Base-by-base conservation (phyloP, 2,888 invertebrate genomes). In the Drosophila pegasa region DNA sequence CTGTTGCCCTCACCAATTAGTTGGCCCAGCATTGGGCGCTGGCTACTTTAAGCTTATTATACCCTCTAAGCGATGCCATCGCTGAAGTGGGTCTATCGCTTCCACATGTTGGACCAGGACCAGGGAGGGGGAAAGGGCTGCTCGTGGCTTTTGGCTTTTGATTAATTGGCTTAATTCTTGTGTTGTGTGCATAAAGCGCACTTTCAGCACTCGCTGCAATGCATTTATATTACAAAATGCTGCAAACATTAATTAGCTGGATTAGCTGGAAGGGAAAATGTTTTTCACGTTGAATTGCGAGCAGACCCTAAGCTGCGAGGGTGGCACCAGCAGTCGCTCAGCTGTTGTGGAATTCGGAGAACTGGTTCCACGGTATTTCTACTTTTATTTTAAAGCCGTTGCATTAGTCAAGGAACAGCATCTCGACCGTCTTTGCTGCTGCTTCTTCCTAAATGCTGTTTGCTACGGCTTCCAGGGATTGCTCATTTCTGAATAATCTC, bases 171-270 rank as follows among this genome's bases (percentile, higher is more conserved):
- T 22, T 51, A 14, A 25, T 50, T 47, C n/a, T 18, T 43, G 55
- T 56, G 56, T 40, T 41, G n/a, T 48, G 63, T 58, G 20, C 50
- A 48, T 40, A 37, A 47, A 47, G 40, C 43, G 41, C 5, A 50
- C 25, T 56, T 78, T 20, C 22, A 27, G 60, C 70, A 60, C 67
- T 68, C 64, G 68, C 61, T 71, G 75, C 71, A 68, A 33, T 55
- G 60, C 70, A 69, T 64, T 75, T 75, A 75, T 75, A 75, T 78
- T 79, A 55, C 59, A 47, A 78, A 78, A 85, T 75, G 66, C 54
- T 57, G 31, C 63, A 69, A 76, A 67, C 74, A 65, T 80, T 80
- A 83, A 87, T 80, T 87, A 83, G 76, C 48, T 71, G 70, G 74
- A 71, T 80, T 71, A 76, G 61, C 50, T 55, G 52, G 16, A 9